Evolutionary conservation across 2,113 vertebrate genomes (phyloP).

Genomic region (Dryoscopus gambensis): DNA sequence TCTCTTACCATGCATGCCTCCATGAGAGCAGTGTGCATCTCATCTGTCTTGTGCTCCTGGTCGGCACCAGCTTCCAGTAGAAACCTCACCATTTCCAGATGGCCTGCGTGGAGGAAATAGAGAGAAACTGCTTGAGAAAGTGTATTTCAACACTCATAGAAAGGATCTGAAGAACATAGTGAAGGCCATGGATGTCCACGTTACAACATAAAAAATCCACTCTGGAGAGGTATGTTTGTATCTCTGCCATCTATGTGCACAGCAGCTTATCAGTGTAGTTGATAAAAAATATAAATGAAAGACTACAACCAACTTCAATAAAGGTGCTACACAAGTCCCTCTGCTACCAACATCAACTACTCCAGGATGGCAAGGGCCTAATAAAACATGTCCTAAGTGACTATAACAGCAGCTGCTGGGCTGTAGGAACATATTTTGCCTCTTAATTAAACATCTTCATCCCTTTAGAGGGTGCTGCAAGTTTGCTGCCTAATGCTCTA

Average conservation of each 20-base stretch:
- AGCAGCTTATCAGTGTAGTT: not conserved
- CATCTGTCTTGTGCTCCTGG: conserved; percentile 99
- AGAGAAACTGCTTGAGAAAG: not conserved
- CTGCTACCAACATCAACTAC: not conserved
- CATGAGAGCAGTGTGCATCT: conserved; percentile 99
- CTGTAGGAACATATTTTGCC: not conserved
- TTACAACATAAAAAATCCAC: not conserved
- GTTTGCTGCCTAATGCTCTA: not conserved
- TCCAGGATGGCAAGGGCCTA: not conserved
- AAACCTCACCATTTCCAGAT: conserved; percentile 98
- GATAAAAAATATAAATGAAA: not conserved
- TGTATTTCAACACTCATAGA: not conserved
- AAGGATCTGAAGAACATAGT: not conserved
- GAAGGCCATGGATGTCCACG: not conserved
- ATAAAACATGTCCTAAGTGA: not conserved
- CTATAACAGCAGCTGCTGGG: not conserved
- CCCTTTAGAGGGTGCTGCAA: not conserved
- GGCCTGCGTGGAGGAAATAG: conserved; percentile 74
- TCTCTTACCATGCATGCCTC: conserved; percentile 97
- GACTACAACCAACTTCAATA: not conserved
- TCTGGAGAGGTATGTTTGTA: not conserved
- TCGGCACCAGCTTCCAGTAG: conserved; percentile 97
- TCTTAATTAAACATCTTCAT: not conserved
- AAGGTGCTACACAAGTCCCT: not conserved
- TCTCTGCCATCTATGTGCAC: accelerated